phyloP scores from a whole-genome alignment of 2,113 vertebrate species.

The Chloroceryle aenea region DNA sequence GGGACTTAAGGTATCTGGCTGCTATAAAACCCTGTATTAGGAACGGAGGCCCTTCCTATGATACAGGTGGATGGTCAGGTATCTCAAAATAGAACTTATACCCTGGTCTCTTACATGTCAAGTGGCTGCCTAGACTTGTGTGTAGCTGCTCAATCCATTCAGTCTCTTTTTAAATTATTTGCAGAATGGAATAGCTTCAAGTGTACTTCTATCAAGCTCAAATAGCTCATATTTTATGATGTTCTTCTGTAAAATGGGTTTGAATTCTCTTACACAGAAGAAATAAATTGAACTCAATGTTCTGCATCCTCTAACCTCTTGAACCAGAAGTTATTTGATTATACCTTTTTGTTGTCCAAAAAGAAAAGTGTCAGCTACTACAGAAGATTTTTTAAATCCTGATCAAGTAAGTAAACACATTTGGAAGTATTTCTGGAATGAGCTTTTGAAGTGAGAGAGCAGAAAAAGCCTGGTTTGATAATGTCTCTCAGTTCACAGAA shows the following conservation, averaged over 20 bases:
- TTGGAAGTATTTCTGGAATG: not conserved
- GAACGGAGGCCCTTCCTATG: accelerated
- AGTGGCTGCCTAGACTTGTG: not conserved
- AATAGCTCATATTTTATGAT: not conserved
- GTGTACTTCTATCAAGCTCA: not conserved
- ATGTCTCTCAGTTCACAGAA: not conserved
- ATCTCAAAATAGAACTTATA: not conserved
- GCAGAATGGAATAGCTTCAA: not conserved
- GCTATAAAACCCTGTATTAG: not conserved
- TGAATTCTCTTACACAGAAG: not conserved
- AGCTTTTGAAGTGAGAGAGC: not conserved
- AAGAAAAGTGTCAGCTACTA: not conserved
- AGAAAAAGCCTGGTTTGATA: not conserved
- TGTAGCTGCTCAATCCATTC: not conserved
- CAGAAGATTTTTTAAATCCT: not conserved
- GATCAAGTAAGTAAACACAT: not conserved
- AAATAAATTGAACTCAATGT: not conserved
- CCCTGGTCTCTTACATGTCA: not conserved
- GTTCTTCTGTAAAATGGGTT: not conserved
- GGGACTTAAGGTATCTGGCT: not conserved
- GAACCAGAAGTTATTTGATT: not conserved
- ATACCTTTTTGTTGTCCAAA: not conserved
- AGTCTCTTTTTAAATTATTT: not conserved
- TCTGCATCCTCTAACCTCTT: not conserved
- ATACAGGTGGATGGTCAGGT: not conserved